Conservation (phyloP, 2,113 vertebrate species). For the Puffinus mauretanicus region DNA sequence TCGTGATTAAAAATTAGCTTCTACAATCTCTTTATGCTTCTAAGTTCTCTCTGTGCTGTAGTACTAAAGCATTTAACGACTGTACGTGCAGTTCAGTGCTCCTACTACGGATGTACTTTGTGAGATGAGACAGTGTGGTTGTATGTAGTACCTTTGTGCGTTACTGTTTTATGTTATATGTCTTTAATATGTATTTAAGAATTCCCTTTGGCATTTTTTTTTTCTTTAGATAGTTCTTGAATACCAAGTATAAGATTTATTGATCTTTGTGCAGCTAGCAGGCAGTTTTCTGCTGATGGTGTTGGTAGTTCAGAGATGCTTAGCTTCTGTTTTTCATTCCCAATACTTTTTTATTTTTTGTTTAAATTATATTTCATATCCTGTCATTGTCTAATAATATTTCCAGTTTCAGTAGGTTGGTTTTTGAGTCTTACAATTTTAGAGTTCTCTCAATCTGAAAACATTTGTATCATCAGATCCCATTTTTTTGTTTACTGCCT, state of each 20-base stretch:
- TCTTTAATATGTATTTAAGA: background rate
- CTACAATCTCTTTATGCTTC: background rate
- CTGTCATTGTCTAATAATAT: background rate
- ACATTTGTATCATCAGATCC: background rate
- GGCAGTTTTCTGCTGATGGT: background rate
- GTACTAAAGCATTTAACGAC: background rate
- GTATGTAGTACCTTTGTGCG: background rate
- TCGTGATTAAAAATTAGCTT: background rate
- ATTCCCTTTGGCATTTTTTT: background rate
- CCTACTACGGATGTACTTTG: background rate
- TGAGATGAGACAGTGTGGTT: background rate
- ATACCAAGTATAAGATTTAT: background rate
- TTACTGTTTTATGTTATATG: background rate
- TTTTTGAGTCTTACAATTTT: background rate
- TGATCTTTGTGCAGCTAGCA: background rate
- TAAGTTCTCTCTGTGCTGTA: rapidly evolving
- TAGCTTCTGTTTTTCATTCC: background rate
- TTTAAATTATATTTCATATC: background rate
- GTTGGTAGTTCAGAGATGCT: background rate
- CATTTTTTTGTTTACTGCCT: background rate
- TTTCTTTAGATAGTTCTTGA: background rate
- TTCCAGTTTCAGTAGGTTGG: background rate
- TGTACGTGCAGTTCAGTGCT: background rate
- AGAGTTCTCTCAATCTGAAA: background rate
- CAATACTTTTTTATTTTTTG: background rate